phyloP scores from a whole-genome alignment of 2,888 invertebrate genomes.

The Cepaea hortensis region DNA sequence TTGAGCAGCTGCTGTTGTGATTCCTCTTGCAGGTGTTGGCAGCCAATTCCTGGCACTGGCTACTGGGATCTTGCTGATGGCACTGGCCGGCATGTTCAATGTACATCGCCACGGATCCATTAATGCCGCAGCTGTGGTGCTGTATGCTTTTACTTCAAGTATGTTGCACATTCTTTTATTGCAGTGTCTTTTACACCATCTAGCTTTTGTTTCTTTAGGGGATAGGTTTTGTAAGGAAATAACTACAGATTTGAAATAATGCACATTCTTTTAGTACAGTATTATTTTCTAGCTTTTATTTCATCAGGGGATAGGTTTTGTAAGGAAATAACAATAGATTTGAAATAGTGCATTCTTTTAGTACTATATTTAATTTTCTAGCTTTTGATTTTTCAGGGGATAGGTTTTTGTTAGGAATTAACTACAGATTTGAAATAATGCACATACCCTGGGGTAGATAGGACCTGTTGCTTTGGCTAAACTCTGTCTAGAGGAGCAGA shows the following conservation, averaged over 20 bases:
- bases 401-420: no score
- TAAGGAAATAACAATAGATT: no score
- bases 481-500: no score
- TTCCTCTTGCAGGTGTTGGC: constrained; percentile 76
- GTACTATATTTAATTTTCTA: no score
- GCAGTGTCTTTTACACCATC: not conserved
- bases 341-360: no score
- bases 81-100: constrained; percentile 77
- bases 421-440: no score
- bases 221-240: not conserved
- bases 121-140: constrained; percentile 77
- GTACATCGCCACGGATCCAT: constrained; percentile 78
- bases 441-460: no score
- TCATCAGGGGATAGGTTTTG: not conserved
- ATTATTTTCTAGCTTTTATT: not conserved
- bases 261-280: no score
- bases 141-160: constrained; percentile 78
- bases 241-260: not conserved
- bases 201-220: not conserved
- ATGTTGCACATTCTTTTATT: constrained; percentile 49
- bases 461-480: no score
- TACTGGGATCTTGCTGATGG: constrained; percentile 78
- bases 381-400: no score
- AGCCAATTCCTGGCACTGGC: constrained; percentile 77
- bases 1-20: constrained; percentile 7